phyloP scores from a whole-genome alignment of 2,113 vertebrate genomes.

The Petaurus breviceps region DNA sequence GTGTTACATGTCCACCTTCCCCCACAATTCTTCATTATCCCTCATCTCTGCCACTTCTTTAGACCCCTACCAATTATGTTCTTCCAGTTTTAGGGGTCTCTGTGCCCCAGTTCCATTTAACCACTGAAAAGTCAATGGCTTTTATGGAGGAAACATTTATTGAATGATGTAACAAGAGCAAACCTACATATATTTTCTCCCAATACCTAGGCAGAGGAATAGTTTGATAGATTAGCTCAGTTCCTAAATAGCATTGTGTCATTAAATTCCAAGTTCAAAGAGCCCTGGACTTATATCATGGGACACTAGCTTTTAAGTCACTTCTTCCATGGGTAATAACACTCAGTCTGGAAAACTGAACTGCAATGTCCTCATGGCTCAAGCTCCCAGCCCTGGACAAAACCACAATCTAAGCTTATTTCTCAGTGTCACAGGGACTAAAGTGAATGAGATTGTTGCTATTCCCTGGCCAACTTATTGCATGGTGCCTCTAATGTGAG shows the following conservation, averaged over 20 bases:
- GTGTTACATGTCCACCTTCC: neutral
- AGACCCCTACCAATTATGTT: neutral
- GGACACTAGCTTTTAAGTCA: neutral
- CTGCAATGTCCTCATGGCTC: neutral
- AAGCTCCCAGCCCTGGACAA: neutral
- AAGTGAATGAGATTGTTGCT: neutral
- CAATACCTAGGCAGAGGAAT: too few species aligned
- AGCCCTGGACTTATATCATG: too few species aligned
- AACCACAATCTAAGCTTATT: neutral
- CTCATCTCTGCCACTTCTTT: neutral
- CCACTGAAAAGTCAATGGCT: too few species aligned
- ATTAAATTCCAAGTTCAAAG: too few species aligned
- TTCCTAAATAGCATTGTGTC: too few species aligned
- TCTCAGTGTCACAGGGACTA: neutral
- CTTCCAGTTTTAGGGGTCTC: too few species aligned
- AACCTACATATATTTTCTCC: too few species aligned
- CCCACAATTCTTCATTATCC: neutral
- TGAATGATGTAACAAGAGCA: too few species aligned
- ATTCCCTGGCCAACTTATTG: too few species aligned
- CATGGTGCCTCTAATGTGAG: neutral
- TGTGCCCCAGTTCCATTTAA: too few species aligned
- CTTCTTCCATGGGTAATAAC: neutral
- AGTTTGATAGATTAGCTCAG: too few species aligned
- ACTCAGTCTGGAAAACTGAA: neutral
- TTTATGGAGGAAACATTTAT: too few species aligned